These are phyloP conservation scores for Aptenodytes forsteri DNA, from an alignment of 2,113 vertebrate species.

Conservation along the genomic window DNA sequence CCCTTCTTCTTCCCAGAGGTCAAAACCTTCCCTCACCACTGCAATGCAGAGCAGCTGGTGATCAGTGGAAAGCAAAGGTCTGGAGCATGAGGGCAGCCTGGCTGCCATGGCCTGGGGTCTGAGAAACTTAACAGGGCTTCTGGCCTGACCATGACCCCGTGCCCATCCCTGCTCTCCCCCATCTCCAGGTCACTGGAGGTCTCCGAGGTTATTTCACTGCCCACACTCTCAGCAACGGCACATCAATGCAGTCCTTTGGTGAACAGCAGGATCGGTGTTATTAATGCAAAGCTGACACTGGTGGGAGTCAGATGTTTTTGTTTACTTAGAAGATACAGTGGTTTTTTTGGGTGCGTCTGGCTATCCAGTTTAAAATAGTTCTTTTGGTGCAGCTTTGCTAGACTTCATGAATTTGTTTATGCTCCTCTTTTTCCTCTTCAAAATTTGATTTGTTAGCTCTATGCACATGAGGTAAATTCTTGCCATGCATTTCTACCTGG, in stretches of 20 bases:
- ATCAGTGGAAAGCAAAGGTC: neutral
- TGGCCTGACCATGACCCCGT: neutral
- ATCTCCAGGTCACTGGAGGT: neutral
- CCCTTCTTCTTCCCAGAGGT: neutral
- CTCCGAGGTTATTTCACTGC: neutral
- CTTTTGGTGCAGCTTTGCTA: neutral
- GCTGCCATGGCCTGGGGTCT: neutral
- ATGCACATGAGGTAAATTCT: neutral
- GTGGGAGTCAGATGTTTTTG: neutral
- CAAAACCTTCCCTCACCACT: neutral
- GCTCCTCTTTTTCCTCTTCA: neutral
- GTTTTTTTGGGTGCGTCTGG: neutral
- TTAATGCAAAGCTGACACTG: neutral
- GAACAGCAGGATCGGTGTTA: neutral
- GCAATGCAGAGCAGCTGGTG: neutral
- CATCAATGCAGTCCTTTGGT: neutral
- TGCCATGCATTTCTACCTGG: neutral
- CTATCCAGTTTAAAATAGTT: neutral
- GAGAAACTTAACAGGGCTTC: neutral
- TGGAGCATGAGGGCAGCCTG: neutral
- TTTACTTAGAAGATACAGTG: neutral
- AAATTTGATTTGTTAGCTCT: neutral
- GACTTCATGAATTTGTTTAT: neutral
- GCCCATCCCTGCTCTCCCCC: neutral
- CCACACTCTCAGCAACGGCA: neutral